Evolutionary conservation across 2,797 vertebrate genomes (phyloP).

Genomic region (Enteromius thamalakanensis): DNA sequence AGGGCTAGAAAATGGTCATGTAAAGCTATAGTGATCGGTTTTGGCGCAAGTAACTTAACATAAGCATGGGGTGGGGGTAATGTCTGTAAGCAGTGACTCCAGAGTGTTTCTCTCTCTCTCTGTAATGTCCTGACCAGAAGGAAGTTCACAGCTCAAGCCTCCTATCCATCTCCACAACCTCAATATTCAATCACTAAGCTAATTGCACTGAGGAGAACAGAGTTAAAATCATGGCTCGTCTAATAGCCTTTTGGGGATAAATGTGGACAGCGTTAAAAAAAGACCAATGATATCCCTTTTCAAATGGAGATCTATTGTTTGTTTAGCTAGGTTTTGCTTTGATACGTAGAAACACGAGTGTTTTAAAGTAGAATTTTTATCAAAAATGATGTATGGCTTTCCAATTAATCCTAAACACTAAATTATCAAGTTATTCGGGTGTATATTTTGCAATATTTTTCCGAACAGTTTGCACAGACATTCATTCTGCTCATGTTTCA

Average conservation of each 20-base stretch:
- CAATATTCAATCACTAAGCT: slow-evolving; percentile 64
- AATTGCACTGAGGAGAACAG: slow-evolving; percentile 59
- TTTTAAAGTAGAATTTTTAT: not conserved
- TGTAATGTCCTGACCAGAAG: slow-evolving; percentile 51
- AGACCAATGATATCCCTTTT: not conserved
- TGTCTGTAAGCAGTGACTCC: not conserved
- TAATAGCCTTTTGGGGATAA: slow-evolving; percentile 61
- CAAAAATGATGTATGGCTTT: not conserved
- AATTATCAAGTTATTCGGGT: not conserved
- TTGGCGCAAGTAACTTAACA: not conserved
- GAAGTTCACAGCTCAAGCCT: slow-evolving; percentile 49
- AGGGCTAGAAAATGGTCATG: not conserved
- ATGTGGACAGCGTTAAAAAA: slow-evolving; percentile 32
- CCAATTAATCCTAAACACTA: not conserved
- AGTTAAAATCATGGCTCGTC: slow-evolving; percentile 58
- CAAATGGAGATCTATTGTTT: not conserved
- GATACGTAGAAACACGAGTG: not conserved
- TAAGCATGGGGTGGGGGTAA: not conserved
- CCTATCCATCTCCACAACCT: slow-evolving; percentile 61
- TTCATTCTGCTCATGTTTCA: slow-evolving; percentile 2
- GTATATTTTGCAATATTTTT: not conserved
- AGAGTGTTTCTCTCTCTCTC: slow-evolving; percentile 10
- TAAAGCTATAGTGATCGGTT: not conserved
- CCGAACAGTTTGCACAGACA: not conserved
- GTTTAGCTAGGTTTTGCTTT: not conserved